Conservation (phyloP, 1,140 invertebrate species). For the Apolygus lucorum region DNA sequence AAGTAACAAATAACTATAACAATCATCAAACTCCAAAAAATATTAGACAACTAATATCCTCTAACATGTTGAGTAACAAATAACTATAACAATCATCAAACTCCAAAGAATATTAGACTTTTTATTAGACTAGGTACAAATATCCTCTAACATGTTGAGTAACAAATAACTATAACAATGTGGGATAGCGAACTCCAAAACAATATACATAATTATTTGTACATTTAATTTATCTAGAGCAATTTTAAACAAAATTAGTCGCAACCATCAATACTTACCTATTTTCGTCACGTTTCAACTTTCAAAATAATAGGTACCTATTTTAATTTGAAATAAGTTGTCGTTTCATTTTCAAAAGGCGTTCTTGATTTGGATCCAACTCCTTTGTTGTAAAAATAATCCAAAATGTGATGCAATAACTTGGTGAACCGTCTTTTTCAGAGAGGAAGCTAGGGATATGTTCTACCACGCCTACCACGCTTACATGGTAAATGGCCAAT, state of each 20-base stretch:
- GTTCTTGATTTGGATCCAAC: not conserved
- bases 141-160: not conserved
- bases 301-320: not conserved
- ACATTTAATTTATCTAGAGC: no score
- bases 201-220: no score
- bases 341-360: not conserved
- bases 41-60: not conserved
- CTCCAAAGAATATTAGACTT: not conserved
- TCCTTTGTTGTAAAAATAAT: not conserved
- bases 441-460: constrained; percentile 83
- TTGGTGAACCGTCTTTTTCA: constrained; percentile 40
- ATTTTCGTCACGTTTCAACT: not conserved
- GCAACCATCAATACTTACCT: not conserved
- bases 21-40: not conserved
- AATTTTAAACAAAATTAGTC: not conserved
- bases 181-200: not conserved
- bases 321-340: not conserved
- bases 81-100: not conserved
- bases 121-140: not conserved
- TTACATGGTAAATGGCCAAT: constrained; percentile 81
- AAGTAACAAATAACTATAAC: no score
- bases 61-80: not conserved
- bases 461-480: constrained; percentile 96
- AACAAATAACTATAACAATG: not conserved
- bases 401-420: no score